Conservation (phyloP, 2,797 vertebrate genomes). For the Gymnocypris eckloni region DNA sequence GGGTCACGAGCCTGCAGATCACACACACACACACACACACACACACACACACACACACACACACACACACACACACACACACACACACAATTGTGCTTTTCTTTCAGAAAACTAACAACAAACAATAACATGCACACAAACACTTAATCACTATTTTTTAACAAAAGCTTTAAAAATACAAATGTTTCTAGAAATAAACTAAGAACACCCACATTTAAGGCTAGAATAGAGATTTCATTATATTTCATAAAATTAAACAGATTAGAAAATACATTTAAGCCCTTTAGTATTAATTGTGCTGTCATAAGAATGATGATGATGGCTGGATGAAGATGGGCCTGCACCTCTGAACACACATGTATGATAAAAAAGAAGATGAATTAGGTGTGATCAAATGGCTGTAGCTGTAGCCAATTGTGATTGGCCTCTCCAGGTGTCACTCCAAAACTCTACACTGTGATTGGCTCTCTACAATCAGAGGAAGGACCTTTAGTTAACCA, state of each 20-base stretch:
- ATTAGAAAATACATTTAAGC: slow-evolving; percentile 25
- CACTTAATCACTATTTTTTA: neutral
- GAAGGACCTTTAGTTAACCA: neutral
- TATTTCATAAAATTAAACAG: neutral
- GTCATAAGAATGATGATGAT: slow-evolving; percentile 6
- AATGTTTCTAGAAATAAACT: neutral
- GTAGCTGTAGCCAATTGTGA: neutral
- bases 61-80: neutral
- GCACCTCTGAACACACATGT: neutral
- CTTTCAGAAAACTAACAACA: neutral
- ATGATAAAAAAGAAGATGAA: neutral
- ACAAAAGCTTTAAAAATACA: neutral
- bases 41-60: no score
- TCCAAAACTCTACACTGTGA: slow-evolving; percentile 7
- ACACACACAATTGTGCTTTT: neutral
- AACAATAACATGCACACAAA: slow-evolving; percentile 7
- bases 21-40: neutral
- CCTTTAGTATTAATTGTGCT: slow-evolving; percentile 32
- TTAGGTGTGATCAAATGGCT: neutral
- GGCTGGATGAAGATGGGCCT: neutral
- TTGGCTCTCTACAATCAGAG: neutral
- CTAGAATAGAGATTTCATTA: neutral
- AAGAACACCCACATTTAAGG: neutral
- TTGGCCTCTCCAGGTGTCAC: neutral
- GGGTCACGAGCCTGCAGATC: neutral